These are phyloP conservation scores for Leucosticte australis DNA, from an alignment of 2,113 vertebrate species.

Conservation along the genomic window DNA sequence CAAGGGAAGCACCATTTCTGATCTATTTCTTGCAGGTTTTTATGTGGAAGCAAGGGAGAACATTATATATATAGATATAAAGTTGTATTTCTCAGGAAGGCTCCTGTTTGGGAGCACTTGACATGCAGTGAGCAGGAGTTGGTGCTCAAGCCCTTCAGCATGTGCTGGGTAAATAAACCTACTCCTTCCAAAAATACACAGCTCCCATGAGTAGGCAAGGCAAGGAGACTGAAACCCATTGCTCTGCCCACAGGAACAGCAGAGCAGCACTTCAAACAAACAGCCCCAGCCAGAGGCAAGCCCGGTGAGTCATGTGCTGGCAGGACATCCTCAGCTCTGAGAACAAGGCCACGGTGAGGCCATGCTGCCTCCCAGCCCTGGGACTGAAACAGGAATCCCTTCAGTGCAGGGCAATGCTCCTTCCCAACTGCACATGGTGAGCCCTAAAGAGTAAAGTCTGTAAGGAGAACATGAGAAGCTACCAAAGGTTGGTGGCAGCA, in stretches of 20 bases:
- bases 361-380: neutral
- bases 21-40: neutral
- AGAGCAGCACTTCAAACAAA: neutral
- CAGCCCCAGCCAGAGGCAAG: neutral
- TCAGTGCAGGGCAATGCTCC: rapidly evolving
- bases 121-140: neutral
- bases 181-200: neutral
- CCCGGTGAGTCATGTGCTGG: neutral
- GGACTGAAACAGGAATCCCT: neutral
- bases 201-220: neutral
- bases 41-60: neutral
- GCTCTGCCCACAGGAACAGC: neutral
- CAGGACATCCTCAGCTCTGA: neutral
- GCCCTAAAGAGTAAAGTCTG: neutral
- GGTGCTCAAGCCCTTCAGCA: neutral
- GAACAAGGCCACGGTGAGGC: neutral
- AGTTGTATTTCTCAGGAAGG: neutral
- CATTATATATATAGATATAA: rapidly evolving
- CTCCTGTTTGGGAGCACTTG: neutral
- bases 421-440: neutral
- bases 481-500: neutral
- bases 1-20: neutral
- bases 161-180: neutral
- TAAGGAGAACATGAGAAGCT: neutral
- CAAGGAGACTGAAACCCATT: neutral